Percentiles rank a stretch among this genome's conserved stretches.
Conservation (phyloP, 1,140 invertebrate genomes). For the Drosophila insularis region DNA sequence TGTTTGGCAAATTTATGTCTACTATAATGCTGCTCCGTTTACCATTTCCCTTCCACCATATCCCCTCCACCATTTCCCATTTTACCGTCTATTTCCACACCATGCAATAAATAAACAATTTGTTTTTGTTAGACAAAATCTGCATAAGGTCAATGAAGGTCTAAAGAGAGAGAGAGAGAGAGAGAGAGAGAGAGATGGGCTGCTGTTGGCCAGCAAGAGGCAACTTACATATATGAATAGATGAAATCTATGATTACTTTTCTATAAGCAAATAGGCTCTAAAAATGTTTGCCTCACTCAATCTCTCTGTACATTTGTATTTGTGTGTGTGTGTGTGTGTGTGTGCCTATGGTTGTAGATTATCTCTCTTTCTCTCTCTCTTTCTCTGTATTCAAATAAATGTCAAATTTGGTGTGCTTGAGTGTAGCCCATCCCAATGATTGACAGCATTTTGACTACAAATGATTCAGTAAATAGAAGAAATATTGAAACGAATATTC, state of each 20-base stretch:
- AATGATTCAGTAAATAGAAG: neutral
- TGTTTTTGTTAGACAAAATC: constrained; percentile 10
- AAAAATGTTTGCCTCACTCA: constrained; percentile 3
- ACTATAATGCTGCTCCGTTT: neutral
- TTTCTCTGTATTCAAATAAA: neutral
- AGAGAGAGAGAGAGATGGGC: no score
- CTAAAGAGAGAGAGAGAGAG: no score
- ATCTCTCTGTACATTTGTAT: neutral
- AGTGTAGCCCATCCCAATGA: neutral
- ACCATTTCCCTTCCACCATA: no score
- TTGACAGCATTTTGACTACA: neutral
- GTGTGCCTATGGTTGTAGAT: neutral
- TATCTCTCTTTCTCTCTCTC: no score
- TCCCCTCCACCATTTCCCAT: neutral
- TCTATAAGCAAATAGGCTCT: neutral
- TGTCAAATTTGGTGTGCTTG: neutral
- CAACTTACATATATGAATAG: neutral
- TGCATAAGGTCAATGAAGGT: constrained; percentile 5
- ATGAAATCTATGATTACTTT: constrained; percentile 7
- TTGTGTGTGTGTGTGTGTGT: neutral
- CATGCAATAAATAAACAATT: constrained; percentile 9
- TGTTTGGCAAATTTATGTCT: constrained; percentile 11
- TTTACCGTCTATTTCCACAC: neutral
- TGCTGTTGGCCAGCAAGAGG: neutral
- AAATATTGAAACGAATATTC: no score